A percentile compares a stretch with the other conserved stretches of the same genome.
These are phyloP conservation scores for Lasius fuliginosus DNA, from an alignment of 2,888 invertebrate species.

Conservation along the genomic window DNA sequence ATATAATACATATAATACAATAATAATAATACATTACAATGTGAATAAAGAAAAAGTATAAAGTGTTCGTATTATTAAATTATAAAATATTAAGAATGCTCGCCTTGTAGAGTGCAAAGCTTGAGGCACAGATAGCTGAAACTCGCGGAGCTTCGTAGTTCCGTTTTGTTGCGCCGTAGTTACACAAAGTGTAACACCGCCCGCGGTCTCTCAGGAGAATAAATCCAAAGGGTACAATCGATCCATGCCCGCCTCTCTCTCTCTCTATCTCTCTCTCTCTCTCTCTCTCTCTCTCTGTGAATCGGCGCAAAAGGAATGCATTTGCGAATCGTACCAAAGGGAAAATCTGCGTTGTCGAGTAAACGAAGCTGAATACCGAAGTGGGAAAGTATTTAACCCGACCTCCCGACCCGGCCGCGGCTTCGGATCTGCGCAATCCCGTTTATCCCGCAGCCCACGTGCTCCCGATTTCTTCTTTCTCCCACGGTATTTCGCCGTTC, in stretches of 20 bases:
- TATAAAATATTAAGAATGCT: neutral
- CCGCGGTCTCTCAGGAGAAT: conserved; percentile 55
- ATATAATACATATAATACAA: too few species aligned
- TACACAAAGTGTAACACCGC: conserved; percentile 54
- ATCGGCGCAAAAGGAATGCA: conserved; percentile 65
- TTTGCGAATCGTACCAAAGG: conserved; percentile 68
- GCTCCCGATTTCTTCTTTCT: conserved; percentile 41
- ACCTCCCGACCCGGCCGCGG: neutral
- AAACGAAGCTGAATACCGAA: conserved; percentile 64
- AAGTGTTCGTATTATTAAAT: neutral
- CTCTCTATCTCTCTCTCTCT: too few species aligned
- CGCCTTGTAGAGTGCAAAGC: conserved; percentile 5
- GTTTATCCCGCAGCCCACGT: conserved; percentile 40
- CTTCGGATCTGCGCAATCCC: conserved; percentile 32
- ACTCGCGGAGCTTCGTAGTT: conserved; percentile 49
- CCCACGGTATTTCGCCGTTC: neutral
- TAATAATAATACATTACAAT: neutral
- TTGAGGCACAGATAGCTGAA: conserved; percentile 40
- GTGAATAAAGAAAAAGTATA: neutral
- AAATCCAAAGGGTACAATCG: conserved; percentile 57
- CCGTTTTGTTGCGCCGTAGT: conserved; percentile 50
- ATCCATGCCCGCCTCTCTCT: conserved; percentile 29
- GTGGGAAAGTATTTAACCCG: conserved; percentile 67
- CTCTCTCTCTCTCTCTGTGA: conserved; percentile 3
- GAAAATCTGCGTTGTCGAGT: conserved; percentile 67